Percentiles rank a stretch among this genome's conserved stretches.
Evolutionary conservation across 2,797 vertebrate species (phyloP).

Genomic region (Tolypeutes matacus): DNA sequence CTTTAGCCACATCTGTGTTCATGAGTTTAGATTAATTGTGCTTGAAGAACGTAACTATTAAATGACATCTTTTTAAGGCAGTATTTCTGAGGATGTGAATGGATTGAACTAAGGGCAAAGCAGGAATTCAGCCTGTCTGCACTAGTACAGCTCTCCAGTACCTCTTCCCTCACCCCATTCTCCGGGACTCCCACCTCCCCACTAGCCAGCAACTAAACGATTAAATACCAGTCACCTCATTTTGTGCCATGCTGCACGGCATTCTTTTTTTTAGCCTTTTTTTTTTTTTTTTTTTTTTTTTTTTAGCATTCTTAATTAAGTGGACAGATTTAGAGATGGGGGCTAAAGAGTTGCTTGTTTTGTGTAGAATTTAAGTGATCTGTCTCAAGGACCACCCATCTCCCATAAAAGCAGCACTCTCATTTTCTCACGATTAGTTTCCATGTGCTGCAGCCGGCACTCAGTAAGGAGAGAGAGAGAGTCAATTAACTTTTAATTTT

Average conservation of each 20-base stretch:
- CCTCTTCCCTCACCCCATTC: not conserved
- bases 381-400: not conserved
- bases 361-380: not conserved
- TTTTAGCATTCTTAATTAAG: not conserved
- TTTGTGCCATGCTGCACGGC: not conserved
- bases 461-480: not conserved
- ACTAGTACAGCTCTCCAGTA: not conserved
- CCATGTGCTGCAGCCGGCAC: not conserved
- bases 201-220: not conserved
- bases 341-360: not conserved
- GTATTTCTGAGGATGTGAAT: not conserved
- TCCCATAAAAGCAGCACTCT: not conserved
- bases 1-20: not conserved
- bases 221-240: not conserved
- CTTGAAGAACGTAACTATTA: not conserved
- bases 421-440: not conserved
- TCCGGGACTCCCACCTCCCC: not conserved
- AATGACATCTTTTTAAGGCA: not conserved
- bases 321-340: not conserved
- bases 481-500: not conserved
- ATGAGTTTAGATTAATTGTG: not conserved
- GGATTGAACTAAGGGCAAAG: not conserved
- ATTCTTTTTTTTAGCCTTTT: too few relatives aligned
- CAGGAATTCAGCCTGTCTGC: not conserved
- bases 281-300: too few relatives aligned